These are phyloP conservation scores for Drosophila eohydei DNA, from an alignment of 2,888 invertebrate genomes.

Conservation along the genomic window DNA sequence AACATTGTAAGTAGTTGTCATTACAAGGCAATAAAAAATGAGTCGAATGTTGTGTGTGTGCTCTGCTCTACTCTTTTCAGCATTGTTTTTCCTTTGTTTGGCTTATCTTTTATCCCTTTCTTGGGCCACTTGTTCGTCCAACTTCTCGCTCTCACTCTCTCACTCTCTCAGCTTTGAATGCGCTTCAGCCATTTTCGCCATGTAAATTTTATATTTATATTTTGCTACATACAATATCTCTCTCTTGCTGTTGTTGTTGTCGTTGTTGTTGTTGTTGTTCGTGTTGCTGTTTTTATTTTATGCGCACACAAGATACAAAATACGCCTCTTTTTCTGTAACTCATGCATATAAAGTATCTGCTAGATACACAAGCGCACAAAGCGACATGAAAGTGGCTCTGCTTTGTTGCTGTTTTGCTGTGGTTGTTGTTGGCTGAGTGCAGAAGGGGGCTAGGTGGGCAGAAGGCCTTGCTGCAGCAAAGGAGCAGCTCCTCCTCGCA, in stretches of 20 bases:
- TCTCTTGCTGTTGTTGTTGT: conserved; percentile 1
- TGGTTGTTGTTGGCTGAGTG: conserved; percentile 10
- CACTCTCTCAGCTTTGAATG: conserved; percentile 22
- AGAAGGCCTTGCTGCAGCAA: conserved; percentile 24
- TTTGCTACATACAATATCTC: conserved; percentile 50
- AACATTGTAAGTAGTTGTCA: conserved; percentile 18
- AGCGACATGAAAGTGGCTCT: conserved; percentile 50
- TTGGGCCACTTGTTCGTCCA: not conserved
- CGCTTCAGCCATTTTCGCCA: conserved; percentile 60
- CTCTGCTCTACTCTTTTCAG: not conserved
- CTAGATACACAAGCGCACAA: conserved; percentile 73
- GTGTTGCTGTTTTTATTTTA: conserved; percentile 52
- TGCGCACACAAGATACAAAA: conserved; percentile 63
- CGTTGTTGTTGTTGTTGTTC: conserved; percentile 20
- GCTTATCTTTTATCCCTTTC: conserved; percentile 7
- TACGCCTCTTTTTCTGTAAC: conserved; percentile 78
- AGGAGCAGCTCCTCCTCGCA: conserved; percentile 26
- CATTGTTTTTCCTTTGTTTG: conserved; percentile 9
- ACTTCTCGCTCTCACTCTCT: not conserved
- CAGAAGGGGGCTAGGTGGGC: not conserved
- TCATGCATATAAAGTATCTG: conserved; percentile 81
- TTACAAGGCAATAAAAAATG: conserved; percentile 10
- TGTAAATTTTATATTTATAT: conserved; percentile 67
- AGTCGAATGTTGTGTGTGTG: not conserved
- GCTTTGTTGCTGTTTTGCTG: conserved; percentile 37